phyloP scores from a whole-genome alignment of 2,113 vertebrate species.

The Seriola dumerili region DNA sequence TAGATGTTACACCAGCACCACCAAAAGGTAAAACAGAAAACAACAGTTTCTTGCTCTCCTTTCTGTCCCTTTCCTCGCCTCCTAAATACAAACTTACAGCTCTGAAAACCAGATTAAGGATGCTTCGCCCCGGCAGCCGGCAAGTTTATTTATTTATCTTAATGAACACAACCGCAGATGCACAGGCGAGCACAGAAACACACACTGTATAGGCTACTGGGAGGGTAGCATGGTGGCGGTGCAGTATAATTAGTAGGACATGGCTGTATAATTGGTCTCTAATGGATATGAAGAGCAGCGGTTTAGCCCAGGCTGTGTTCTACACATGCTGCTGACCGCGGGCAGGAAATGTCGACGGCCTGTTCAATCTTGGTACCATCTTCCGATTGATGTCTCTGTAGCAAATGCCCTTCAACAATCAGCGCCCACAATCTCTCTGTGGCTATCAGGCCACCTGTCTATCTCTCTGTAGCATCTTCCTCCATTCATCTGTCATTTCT shows the following conservation, averaged over 20 bases:
- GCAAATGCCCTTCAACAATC: slow-evolving; percentile 76
- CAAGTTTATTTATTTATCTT: slow-evolving; percentile 76
- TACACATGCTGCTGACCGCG: slow-evolving; percentile 48
- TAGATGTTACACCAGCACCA: slow-evolving; percentile 81
- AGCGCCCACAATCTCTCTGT: slow-evolving; percentile 44
- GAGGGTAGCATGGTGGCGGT: slow-evolving; percentile 36
- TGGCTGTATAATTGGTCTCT: slow-evolving; percentile 76
- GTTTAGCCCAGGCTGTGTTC: slow-evolving; percentile 58
- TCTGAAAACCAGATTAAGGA: slow-evolving; percentile 74
- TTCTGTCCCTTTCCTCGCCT: neutral
- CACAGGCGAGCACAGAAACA: slow-evolving; percentile 43
- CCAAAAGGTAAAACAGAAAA: slow-evolving; percentile 76
- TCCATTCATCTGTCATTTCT: slow-evolving; percentile 68
- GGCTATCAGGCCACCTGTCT: slow-evolving; percentile 62
- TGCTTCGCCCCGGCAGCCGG: slow-evolving; percentile 60
- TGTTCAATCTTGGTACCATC: slow-evolving; percentile 49
- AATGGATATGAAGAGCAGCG: slow-evolving; percentile 76
- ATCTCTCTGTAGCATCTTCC: slow-evolving; percentile 65
- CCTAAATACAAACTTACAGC: slow-evolving; percentile 49
- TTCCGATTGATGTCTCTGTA: slow-evolving; percentile 74
- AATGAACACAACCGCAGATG: slow-evolving; percentile 52
- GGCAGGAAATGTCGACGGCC: slow-evolving; percentile 50
- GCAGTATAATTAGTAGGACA: slow-evolving; percentile 77
- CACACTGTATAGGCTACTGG: slow-evolving; percentile 31
- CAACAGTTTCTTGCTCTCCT: slow-evolving; percentile 25